Evolutionary conservation across 2,113 vertebrate species (phyloP), one percentile per base, ranked within the genome.

Genomic region (Ivindomyrus marchei): DNA sequence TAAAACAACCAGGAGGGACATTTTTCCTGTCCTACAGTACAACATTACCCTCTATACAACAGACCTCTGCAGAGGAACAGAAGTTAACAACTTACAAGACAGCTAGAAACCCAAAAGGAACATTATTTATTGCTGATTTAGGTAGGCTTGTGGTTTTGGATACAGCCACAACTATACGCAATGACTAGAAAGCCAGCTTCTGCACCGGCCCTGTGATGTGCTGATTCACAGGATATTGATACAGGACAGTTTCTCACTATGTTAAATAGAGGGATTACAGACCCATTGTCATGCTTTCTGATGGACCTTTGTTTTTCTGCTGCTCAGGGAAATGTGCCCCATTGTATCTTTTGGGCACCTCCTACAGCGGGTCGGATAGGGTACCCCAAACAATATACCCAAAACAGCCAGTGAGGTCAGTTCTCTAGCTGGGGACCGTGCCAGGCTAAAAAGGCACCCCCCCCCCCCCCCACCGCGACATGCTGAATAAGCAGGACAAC

Each of bases 211-310:
- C 89, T 92, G 91, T 92, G 93, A 96, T 95, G 88, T 96, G 96
- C 96, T 96, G 96, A 96, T 94, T 96, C 96, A 96, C 92, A 93
- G 92, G 91, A 92, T 92, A 91, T 90, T n/a, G 93, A 92, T 95
- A 95, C 94, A 95, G 92, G 94, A 92, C 90, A 10, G 94, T 93
- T 96, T 96, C 96, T 95, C 95, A 19, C 53, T 95, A 92, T 89
- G 89, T 92, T 90, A 95, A 91, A 96, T 95, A 92, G 47, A 31
- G 46, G 95, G 95, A 96, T 96, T 96, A 96, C 88, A 89, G 89
- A 80, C 90, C 90, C 91, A 91, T 85, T 92, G 91, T 91, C 91
- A 90, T 90, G 45, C 50, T 90, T 92, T 93, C 88, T 88, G 88
- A 90, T 90, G 90, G 92, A 92, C 92, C 91, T 39, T 85, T 15